Base-by-base conservation (phyloP, 2,888 invertebrate genomes). In the Lasius fuliginosus region DNA sequence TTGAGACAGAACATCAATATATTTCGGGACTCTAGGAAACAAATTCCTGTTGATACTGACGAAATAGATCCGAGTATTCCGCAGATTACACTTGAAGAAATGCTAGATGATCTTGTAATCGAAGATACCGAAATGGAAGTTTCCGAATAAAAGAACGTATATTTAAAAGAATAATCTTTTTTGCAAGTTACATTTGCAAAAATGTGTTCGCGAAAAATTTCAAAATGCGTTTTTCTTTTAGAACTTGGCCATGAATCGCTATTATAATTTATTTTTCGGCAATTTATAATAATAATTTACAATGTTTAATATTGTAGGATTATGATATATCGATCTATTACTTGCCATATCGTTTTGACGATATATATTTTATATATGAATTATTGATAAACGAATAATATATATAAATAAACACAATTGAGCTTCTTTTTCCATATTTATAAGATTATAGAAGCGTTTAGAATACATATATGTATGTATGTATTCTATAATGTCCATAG, bases 1-100 rank as follows among this genome's bases (percentile, higher is more conserved):
- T 96, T 98, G 93, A 96, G 99, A 82, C 98, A 98, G 94, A 98
- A 99, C 94, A 97, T 99, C 73, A 99, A 99, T 94, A 99, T 99
- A 87, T 99, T 98, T 95, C 97, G 97, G 92, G 97, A 97, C 92
- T 94, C 93, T 2, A 95, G 93, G 75, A 96, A 95, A 92, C 94
- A 92, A 86, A 95, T 96, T 83, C 95, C 96, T 49, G 95, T 96
- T 1, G 97, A 97, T 93, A 95, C 95, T 0, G 95, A 95, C 88
- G 96, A 96, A 86, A 95, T 96, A 64, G 97, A 97, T 92, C 96
- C 97, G 0, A 95, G 96, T 33, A 94, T 96, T 40, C 98, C 98
- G 0, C 96, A 96, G 86, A 97, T 99, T 87, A 98, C 98, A 0
- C 96, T 99, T 9, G 98, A 97, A 60, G 99, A 99, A 95, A 99